A percentile compares a stretch with the other conserved stretches of the same genome.
Conservation (phyloP, 2,888 invertebrate genomes). For the Platerodrilus igneus region DNA sequence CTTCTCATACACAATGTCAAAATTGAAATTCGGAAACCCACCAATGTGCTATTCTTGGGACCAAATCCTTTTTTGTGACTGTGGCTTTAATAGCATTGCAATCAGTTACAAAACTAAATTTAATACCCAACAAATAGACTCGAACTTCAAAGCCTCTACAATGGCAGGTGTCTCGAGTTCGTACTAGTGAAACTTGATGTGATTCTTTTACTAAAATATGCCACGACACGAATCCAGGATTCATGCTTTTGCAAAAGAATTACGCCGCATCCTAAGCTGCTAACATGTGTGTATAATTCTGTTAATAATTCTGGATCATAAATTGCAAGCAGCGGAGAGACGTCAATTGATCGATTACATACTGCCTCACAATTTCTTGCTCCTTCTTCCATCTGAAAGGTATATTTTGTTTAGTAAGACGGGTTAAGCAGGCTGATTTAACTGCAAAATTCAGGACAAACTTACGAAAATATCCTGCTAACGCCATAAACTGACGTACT, state of each 20-base stretch:
- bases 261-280: constrained; percentile 29
- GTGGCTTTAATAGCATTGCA: constrained; percentile 35
- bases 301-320: constrained; percentile 27
- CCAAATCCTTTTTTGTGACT: constrained; percentile 31
- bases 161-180: constrained; percentile 38
- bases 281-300: constrained; percentile 34
- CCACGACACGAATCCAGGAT: constrained; percentile 23
- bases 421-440: constrained; percentile 24
- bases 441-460: constrained; percentile 26
- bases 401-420: constrained; percentile 14
- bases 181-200: constrained; percentile 33
- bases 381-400: constrained; percentile 23
- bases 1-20: constrained; percentile 22
- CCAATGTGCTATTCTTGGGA: constrained; percentile 35
- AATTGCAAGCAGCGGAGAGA: constrained; percentile 30
- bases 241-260: constrained; percentile 33
- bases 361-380: constrained; percentile 22
- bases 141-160: constrained; percentile 31
- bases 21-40: constrained; percentile 33
- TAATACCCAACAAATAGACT: constrained; percentile 29
- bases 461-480: constrained; percentile 29
- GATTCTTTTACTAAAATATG: constrained; percentile 32
- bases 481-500: constrained; percentile 28
- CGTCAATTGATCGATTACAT: constrained; percentile 20
- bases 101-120: constrained; percentile 35